phyloP scores from a whole-genome alignment of 2,113 vertebrate species.

The Hipposideros armiger region DNA sequence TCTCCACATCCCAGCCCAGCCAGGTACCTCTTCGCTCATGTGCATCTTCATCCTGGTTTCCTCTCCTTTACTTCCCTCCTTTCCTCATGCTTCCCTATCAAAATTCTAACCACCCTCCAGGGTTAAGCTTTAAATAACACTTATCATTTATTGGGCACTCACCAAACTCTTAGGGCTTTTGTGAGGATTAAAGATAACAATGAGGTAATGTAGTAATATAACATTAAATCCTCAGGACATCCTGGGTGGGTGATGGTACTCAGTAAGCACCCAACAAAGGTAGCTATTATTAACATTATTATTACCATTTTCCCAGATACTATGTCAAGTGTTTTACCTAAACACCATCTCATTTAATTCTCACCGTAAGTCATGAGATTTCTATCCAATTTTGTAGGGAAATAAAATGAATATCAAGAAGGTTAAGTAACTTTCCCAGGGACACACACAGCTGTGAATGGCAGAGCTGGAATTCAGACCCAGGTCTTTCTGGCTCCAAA shows the following conservation, averaged over 20 bases:
- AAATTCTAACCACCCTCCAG: slow-evolving; percentile 32
- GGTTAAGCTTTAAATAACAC: slow-evolving; percentile 25
- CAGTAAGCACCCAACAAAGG: background rate
- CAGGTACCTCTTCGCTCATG: background rate
- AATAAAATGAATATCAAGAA: background rate
- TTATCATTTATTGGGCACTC: background rate
- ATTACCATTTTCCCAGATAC: background rate
- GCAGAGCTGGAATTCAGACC: background rate
- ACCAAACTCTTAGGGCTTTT: background rate
- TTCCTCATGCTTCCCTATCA: background rate
- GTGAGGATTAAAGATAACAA: background rate
- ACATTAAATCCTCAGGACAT: background rate
- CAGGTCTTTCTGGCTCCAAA: background rate
- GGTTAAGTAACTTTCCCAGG: background rate
- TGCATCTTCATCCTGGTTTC: background rate
- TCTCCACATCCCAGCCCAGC: background rate
- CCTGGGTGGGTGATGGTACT: background rate
- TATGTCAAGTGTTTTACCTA: background rate
- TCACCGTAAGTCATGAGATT: background rate
- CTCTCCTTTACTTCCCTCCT: background rate
- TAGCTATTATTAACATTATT: background rate
- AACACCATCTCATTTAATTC: background rate
- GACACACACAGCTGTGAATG: background rate
- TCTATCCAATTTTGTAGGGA: background rate
- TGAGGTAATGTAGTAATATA: background rate